Conservation (phyloP, 2,113 vertebrate species). For the Anoura caudifer region DNA sequence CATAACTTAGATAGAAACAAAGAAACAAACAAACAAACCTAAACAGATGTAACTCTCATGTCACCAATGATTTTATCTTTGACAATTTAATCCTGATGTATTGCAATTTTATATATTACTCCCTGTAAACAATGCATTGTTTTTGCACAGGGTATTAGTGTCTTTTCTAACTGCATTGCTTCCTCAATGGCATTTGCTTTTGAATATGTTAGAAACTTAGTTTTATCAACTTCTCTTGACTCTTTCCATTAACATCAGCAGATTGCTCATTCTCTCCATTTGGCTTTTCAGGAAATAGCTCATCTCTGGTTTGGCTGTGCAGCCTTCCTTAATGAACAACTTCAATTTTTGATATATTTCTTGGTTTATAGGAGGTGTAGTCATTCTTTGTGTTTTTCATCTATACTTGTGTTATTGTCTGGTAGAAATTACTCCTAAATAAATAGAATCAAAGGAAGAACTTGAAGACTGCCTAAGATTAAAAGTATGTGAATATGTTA, state of each 20-base stretch:
- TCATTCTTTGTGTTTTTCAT: neutral
- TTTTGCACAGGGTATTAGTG: neutral
- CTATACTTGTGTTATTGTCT: neutral
- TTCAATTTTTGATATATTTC: neutral
- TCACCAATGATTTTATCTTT: neutral
- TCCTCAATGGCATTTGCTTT: neutral
- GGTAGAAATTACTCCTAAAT: neutral
- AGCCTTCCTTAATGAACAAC: neutral
- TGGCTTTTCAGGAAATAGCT: neutral
- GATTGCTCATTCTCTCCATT: neutral
- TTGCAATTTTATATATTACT: neutral
- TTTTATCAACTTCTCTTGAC: neutral
- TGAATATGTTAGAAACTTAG: neutral
- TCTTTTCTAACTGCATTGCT: neutral
- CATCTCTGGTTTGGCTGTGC: neutral
- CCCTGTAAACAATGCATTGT: neutral
- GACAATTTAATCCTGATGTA: neutral
- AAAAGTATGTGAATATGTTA: neutral
- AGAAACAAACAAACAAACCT: neutral
- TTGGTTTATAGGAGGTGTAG: neutral
- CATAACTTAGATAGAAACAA: neutral
- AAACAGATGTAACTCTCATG: neutral
- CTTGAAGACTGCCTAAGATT: neutral
- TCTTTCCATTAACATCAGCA: neutral
- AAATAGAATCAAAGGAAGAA: neutral